phyloP scores from a whole-genome alignment of 2,797 vertebrate genomes.

The Todus mexicanus region DNA sequence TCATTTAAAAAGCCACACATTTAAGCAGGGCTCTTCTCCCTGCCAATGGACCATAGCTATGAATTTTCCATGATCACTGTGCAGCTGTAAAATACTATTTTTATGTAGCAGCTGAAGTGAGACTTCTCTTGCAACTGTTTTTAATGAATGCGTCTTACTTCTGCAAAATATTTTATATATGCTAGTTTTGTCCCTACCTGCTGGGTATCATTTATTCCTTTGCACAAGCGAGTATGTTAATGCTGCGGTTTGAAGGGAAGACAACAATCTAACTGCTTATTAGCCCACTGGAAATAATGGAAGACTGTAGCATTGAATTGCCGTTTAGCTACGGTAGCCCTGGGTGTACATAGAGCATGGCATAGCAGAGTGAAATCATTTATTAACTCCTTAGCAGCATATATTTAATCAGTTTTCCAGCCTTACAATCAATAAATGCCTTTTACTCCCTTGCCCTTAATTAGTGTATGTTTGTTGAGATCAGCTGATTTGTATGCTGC shows the following conservation, averaged over 20 bases:
- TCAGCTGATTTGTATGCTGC: background rate
- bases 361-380: conserved; percentile 52
- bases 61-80: background rate
- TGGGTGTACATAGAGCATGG: background rate
- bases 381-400: conserved; percentile 62
- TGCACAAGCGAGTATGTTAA: background rate
- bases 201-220: background rate
- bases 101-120: background rate
- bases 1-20: background rate
- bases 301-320: background rate
- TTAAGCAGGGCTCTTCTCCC: background rate
- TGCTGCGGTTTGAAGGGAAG: background rate
- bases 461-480: conserved; percentile 61
- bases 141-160: background rate
- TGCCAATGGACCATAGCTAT: rapidly evolving
- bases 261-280: conserved; percentile 4
- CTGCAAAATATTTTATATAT: background rate
- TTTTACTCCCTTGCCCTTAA: conserved; percentile 66
- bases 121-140: background rate
- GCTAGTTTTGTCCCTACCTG: background rate
- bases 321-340: conserved; percentile 20
- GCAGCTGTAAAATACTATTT: background rate
- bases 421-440: conserved; percentile 60
- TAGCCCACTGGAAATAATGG: conserved; percentile 18
- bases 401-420: conserved; percentile 66